Evolutionary conservation across 1,140 invertebrate species (phyloP).

Genomic region (Aethina tumida): DNA sequence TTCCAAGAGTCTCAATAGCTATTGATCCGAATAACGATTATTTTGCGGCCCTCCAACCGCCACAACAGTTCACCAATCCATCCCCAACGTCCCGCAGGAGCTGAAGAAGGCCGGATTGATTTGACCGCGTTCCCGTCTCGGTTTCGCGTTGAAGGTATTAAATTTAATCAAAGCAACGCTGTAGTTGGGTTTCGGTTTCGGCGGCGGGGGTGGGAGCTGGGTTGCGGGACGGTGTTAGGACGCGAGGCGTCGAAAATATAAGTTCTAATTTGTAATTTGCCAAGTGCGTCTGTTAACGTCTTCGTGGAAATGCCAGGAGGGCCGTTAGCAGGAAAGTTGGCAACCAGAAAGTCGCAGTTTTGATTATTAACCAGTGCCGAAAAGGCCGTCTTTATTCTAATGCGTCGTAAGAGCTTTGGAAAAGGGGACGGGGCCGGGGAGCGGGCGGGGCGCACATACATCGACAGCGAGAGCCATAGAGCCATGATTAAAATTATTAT

Average conservation of each 20-base stretch:
- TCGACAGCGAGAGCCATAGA: constrained; percentile 4
- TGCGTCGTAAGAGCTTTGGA: background rate
- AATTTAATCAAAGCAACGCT: constrained; percentile 27
- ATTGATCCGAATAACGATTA: background rate
- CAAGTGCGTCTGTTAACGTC: constrained; percentile 26
- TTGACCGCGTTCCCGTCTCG: no score
- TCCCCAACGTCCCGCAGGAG: constrained; percentile 16
- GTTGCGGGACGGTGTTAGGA: constrained; percentile 1
- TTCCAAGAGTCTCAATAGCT: background rate
- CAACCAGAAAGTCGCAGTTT: constrained; percentile 25
- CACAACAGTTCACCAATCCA: constrained; percentile 6
- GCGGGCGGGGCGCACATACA: background rate
- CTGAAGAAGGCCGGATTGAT: no score
- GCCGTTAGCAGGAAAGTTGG: constrained; percentile 24
- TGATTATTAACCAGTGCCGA: constrained; percentile 23
- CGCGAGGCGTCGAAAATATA: constrained; percentile 24
- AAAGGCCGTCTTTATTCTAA: constrained; percentile 5
- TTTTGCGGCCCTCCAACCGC: background rate
- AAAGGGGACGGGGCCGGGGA: no score
- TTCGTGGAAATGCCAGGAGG: constrained; percentile 22
- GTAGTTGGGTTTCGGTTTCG: constrained; percentile 5
- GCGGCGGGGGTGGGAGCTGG: constrained; percentile 1
- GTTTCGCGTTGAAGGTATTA: no score
- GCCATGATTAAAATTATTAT: constrained; percentile 27
- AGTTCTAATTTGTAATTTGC: constrained; percentile 28